phyloP scores from a whole-genome alignment of 2,888 invertebrate genomes.

The Muscina levida region DNA sequence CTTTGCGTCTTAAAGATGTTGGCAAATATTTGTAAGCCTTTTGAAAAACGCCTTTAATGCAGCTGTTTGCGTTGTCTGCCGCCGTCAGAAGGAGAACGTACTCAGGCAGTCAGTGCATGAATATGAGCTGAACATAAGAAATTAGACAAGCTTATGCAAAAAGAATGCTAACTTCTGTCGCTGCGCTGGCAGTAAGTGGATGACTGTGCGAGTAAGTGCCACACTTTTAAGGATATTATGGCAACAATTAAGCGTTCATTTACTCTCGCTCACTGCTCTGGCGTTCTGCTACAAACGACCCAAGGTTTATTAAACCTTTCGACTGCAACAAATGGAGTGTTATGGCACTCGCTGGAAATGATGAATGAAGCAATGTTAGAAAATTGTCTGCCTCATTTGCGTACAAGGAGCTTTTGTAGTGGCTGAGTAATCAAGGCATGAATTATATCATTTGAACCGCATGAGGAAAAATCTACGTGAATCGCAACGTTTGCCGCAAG shows the following conservation, averaged over 20 bases:
- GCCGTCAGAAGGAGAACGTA: neutral
- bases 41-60: conserved; percentile 41
- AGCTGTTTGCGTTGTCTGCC: conserved; percentile 20
- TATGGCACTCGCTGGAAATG: conserved; percentile 10
- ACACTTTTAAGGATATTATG: conserved; percentile 38
- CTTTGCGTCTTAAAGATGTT: conserved; percentile 57
- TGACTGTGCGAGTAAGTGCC: conserved; percentile 31
- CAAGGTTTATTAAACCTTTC: conserved; percentile 36
- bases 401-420: neutral
- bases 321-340: conserved; percentile 25
- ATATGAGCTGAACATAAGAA: neutral
- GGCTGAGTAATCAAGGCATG: too few relatives aligned
- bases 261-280: conserved; percentile 13
- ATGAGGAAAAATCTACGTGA: too few relatives aligned
- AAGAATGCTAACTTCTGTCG: neutral
- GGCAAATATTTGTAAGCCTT: conserved; percentile 62
- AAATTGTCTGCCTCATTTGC: conserved; percentile 22
- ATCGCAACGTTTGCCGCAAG: too few relatives aligned
- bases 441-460: too few relatives aligned
- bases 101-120: neutral
- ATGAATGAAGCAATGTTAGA: neutral
- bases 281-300: conserved; percentile 16
- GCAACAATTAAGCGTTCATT: conserved; percentile 56
- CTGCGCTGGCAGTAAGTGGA: neutral
- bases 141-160: neutral